Base-by-base conservation (phyloP, 2,113 vertebrate species). In the Brachyhypopomus gauderio region DNA sequence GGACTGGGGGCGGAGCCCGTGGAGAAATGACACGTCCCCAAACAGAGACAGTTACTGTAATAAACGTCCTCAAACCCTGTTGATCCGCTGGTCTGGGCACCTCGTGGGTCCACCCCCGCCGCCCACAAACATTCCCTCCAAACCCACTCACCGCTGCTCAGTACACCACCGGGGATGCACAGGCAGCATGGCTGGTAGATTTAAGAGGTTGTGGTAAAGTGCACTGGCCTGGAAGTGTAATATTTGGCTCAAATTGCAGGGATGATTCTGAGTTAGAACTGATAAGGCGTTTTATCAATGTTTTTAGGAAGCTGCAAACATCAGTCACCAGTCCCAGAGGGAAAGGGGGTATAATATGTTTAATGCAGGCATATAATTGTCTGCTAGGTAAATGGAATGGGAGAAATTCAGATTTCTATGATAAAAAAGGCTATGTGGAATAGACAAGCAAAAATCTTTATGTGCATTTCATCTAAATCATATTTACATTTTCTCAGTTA, bases 221-320 rank as follows among this genome's bases (percentile, higher is more conserved):
- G 74, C 19, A 23, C 11, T 9, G 27, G 78, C 38, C 56, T 67
- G 66, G 60, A 41, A 80, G 60, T 19, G 23, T 72, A 80, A 72
- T 63, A 52, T 80, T 41, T 34, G 48, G 69, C 2, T 25, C 25
- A 75, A 55, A 79, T 27, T 23, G 7, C 41, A 64, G 34, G 74
- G 66, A 72, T 64, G 22, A 76, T 23, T 22, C 79, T 85, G 79
- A 62, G 72, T 27, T 23, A 56, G 84, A 82, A 59, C 79, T 78
- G 79, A 82, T 75, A 82, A 81, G 38, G 64, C 17, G n/a, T n/a
- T n/a, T n/a, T n/a, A n/a, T n/a, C 8, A 36, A 36, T 60, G 56
- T 71, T 52, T 2, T 41, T 20, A 60, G 17, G 36, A 70, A 59
- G 75, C 70, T 58, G 55, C 22, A 55, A 22, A 25, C 4, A 14